phyloP scores from a whole-genome alignment of 2,888 invertebrate species.

The Caenorhabditis sp. region DNA sequence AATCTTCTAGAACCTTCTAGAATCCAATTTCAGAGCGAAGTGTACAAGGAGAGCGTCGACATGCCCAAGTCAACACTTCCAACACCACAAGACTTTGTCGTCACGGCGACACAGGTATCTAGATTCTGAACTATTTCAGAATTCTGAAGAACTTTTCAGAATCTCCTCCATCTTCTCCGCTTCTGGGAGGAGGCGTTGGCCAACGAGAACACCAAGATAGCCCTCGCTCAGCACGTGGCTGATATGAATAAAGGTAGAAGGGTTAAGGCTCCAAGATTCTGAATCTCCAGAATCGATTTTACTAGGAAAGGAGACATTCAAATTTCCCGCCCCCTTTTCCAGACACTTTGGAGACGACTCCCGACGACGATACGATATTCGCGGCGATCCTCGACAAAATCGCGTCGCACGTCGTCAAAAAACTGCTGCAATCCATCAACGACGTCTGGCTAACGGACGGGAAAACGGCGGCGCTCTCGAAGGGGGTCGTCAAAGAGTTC shows the following conservation, averaged over 20 bases:
- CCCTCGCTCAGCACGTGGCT: conserved; percentile 35
- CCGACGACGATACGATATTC: conserved; percentile 61
- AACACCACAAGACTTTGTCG: conserved; percentile 65
- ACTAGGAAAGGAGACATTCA: too few relatives aligned
- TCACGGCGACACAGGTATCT: conserved; percentile 60
- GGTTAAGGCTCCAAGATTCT: too few relatives aligned
- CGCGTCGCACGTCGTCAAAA: conserved; percentile 60
- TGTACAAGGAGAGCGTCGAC: conserved; percentile 53
- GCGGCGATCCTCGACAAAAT: conserved; percentile 62
- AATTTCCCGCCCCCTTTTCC: too few relatives aligned
- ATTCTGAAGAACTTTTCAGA: conserved; percentile 13
- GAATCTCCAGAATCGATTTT: too few relatives aligned
- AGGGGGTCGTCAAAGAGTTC: conserved; percentile 63
- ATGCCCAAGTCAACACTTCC: conserved; percentile 62
- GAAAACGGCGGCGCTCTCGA: conserved; percentile 52
- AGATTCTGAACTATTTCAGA: background rate
- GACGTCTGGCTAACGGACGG: conserved; percentile 61
- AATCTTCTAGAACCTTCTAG: too few relatives aligned
- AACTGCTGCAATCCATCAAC: conserved; percentile 59
- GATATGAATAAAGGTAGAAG: conserved; percentile 41
- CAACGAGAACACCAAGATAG: conserved; percentile 59
- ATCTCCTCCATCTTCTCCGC: conserved; percentile 58
- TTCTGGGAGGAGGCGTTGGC: conserved; percentile 67
- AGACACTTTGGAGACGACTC: conserved; percentile 28
- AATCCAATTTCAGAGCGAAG: conserved; percentile 56